Conservation (phyloP, 1,140 invertebrate species). For the Cryptotermes secundus region DNA sequence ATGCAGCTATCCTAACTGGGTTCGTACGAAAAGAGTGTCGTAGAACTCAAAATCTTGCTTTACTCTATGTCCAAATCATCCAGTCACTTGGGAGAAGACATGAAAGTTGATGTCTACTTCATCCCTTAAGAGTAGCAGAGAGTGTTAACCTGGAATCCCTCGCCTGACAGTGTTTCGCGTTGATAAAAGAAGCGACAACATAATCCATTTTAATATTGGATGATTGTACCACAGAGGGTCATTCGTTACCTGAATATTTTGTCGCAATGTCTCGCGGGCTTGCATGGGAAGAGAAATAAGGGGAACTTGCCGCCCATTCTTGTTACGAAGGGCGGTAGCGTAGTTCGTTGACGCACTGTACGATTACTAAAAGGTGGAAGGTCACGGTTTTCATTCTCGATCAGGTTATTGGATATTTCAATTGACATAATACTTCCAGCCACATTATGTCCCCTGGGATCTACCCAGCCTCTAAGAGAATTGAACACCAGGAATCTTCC, state of each 20-base stretch:
- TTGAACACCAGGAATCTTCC: no score
- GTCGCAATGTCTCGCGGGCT: background rate
- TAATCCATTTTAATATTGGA: background rate
- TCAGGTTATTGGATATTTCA: no score
- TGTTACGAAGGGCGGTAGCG: no score
- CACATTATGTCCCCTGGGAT: no score
- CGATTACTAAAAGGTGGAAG: no score
- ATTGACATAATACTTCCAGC: no score
- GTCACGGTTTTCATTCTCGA: no score
- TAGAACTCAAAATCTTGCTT: no score
- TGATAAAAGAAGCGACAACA: slow-evolving; percentile 6
- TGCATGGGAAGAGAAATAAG: background rate
- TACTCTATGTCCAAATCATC: background rate
- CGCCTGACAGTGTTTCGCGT: background rate
- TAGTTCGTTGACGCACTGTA: no score
- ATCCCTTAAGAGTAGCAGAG: background rate
- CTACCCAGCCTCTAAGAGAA: no score
- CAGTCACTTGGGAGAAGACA: background rate
- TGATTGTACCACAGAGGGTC: background rate
- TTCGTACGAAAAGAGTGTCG: no score
- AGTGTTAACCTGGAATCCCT: background rate
- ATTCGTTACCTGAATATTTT: background rate
- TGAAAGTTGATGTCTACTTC: background rate
- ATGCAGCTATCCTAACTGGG: no score
- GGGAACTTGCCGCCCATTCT: background rate